Percentiles rank a stretch among this genome's conserved stretches.
Evolutionary conservation across 1,140 invertebrate species (phyloP).

Genomic region (Oedothorax gibbosus): DNA sequence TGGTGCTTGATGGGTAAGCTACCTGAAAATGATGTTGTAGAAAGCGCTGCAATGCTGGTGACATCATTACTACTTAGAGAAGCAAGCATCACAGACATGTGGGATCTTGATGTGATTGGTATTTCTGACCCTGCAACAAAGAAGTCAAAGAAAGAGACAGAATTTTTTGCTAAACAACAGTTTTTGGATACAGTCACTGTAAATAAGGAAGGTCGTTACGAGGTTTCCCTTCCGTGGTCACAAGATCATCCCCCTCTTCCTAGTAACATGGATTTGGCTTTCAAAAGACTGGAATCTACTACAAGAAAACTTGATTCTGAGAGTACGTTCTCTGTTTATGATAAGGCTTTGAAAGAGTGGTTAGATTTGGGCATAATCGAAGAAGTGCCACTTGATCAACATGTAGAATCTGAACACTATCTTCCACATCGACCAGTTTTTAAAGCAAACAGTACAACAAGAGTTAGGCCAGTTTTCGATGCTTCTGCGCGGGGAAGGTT

Average conservation of each 20-base stretch:
- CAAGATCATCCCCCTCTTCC: neutral
- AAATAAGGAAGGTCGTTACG: neutral
- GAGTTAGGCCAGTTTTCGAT: slow-evolving; percentile 63
- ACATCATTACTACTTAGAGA: neutral
- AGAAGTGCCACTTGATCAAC: neutral
- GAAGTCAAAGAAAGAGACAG: neutral
- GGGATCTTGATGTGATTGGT: slow-evolving; percentile 6
- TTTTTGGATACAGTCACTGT: neutral
- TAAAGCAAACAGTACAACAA: slow-evolving; percentile 56
- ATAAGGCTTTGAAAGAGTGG: neutral
- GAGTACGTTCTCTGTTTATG: neutral
- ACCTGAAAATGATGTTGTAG: neutral
- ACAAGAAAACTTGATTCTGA: neutral
- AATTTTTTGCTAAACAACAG: neutral
- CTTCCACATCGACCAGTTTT: neutral
- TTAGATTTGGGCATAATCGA: neutral
- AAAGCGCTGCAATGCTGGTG: slow-evolving; percentile 4
- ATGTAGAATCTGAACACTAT: neutral
- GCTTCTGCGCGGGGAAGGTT: slow-evolving; percentile 60
- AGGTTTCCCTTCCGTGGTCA: slow-evolving; percentile 1
- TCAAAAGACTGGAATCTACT: neutral
- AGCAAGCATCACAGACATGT: slow-evolving; percentile 2
- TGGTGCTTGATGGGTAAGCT: slow-evolving; percentile 10
- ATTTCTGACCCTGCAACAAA: neutral
- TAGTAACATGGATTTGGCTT: neutral